These are phyloP conservation scores for Cotesia congregata DNA, from an alignment of 2,888 invertebrate genomes.

Conservation along the genomic window DNA sequence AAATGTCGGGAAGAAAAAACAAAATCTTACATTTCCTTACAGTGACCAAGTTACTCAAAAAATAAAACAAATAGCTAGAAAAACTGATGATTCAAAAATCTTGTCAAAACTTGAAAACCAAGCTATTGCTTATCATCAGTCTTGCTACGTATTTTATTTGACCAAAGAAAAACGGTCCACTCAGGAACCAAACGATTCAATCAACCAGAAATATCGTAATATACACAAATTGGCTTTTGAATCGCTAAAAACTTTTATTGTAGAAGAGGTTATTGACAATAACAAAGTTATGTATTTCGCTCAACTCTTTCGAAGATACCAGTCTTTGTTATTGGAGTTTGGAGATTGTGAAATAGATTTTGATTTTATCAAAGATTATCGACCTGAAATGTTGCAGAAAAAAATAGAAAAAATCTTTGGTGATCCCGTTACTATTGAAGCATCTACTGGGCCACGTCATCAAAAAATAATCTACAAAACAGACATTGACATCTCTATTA, in stretches of 20 bases:
- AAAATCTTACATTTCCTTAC: background rate
- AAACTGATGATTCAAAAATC: background rate
- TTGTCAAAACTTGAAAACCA: conserved; percentile 19
- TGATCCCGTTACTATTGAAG: conserved; percentile 51
- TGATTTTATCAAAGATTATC: conserved; percentile 51
- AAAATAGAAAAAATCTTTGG: conserved; percentile 52
- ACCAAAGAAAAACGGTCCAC: conserved; percentile 17
- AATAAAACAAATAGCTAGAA: conserved; percentile 15
- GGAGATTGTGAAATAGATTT: conserved; percentile 49
- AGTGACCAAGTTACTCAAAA: background rate
- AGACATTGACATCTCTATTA: too few relatives aligned
- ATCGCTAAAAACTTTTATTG: conserved; percentile 9
- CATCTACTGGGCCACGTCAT: conserved; percentile 45
- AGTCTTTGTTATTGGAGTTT: conserved; percentile 54
- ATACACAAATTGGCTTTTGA: conserved; percentile 25
- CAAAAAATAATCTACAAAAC: too few relatives aligned
- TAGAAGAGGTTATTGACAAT: conserved; percentile 44
- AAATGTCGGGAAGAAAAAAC: background rate
- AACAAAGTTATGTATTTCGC: conserved; percentile 46
- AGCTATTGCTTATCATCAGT: conserved; percentile 23
- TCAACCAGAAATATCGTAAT: background rate
- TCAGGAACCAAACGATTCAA: background rate
- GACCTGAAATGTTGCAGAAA: conserved; percentile 52
- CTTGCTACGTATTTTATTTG: conserved; percentile 16
- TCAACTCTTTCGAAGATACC: conserved; percentile 42